Conservation (phyloP, 1,140 invertebrate genomes). For the Drosophila miranda region DNA sequence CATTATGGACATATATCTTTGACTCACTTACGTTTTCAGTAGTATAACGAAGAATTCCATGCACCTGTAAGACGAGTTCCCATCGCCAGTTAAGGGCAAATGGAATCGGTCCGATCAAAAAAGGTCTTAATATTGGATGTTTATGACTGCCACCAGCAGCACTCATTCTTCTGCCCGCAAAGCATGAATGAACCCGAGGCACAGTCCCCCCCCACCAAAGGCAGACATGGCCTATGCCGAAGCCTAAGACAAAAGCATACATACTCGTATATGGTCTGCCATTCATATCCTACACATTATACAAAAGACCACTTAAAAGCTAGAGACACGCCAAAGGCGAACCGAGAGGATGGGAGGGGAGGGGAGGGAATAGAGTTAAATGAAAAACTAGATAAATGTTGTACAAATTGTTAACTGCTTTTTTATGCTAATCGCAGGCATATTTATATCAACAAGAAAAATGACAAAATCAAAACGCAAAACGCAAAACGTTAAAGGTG, state of each 20-base stretch:
- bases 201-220: not conserved
- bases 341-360: too few species aligned
- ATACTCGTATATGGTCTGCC: constrained; percentile 36
- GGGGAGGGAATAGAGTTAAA: constrained; percentile 34
- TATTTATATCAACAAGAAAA: constrained; percentile 69
- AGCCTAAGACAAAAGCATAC: constrained; percentile 28
- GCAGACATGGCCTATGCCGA: constrained; percentile 13
- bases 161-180: not conserved
- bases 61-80: too few species aligned
- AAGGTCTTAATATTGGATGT: constrained; percentile 37
- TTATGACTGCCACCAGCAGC: constrained; percentile 10
- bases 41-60: too few species aligned
- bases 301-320: constrained; percentile 74
- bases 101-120: constrained; percentile 13
- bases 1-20: too few species aligned
- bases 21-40: too few species aligned
- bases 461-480: constrained; percentile 78
- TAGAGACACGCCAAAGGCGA: not conserved
- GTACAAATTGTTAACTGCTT: constrained; percentile 81
- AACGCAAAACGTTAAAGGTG: constrained; percentile 63
- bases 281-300: constrained; percentile 64
- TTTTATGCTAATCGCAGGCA: constrained; percentile 75
- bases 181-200: constrained; percentile 42
- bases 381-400: constrained; percentile 79
- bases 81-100: too few species aligned